These are phyloP conservation scores for Illadopsis cleaveri DNA, from an alignment of 2,113 vertebrate genomes.

Conservation along the genomic window DNA sequence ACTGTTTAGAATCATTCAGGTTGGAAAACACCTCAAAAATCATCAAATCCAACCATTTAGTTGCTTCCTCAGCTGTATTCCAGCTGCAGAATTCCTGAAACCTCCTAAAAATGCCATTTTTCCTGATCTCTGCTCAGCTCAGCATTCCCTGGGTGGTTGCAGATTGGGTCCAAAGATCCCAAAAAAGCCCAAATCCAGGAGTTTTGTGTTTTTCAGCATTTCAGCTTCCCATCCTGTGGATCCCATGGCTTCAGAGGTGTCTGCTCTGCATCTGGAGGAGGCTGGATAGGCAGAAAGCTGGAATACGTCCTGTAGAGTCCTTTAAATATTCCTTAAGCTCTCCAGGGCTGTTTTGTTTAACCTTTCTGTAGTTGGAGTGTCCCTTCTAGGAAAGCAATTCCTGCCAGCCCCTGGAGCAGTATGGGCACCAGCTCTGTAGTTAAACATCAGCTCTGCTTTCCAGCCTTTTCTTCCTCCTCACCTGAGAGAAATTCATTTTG, in stretches of 20 bases:
- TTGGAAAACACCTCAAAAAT: not conserved
- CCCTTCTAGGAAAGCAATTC: constrained; percentile 26
- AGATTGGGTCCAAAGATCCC: not conserved
- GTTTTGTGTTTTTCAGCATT: not conserved
- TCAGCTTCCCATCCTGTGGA: not conserved
- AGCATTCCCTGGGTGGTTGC: not conserved
- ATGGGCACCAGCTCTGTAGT: not conserved
- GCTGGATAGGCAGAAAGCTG: not conserved
- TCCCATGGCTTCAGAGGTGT: fast-evolving
- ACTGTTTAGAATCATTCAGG: not conserved
- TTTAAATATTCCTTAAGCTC: not conserved
- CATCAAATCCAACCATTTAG: not conserved
- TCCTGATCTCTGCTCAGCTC: not conserved
- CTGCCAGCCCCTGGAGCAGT: not conserved
- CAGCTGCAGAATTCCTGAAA: not conserved
- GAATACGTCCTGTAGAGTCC: not conserved
- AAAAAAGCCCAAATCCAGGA: not conserved
- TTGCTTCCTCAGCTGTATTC: not conserved
- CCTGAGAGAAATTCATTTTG: not conserved
- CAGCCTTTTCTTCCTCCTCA: not conserved
- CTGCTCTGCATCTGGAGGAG: not conserved
- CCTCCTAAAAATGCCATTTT: not conserved
- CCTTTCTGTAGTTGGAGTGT: not conserved
- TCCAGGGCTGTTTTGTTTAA: not conserved
- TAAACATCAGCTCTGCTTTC: not conserved